Conservation (phyloP, 2,888 invertebrate species). For the Agelastica alni region DNA sequence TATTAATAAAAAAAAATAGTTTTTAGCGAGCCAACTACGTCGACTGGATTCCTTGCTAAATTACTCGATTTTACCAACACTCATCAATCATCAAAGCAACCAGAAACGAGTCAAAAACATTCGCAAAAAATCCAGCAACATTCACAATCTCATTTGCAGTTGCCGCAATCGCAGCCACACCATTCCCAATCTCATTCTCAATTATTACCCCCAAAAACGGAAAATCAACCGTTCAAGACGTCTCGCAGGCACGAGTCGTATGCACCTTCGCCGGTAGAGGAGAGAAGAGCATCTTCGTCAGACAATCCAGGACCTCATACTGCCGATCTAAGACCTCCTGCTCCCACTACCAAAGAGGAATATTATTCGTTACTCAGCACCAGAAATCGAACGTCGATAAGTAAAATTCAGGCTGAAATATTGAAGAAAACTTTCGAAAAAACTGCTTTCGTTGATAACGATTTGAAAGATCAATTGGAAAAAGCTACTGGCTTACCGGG, state of each 20-base stretch:
- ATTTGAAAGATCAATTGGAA: constrained; percentile 23
- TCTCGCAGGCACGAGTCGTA: too few relatives aligned
- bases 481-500: constrained; percentile 26
- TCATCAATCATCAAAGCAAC: constrained; percentile 4
- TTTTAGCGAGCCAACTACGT: constrained; percentile 13
- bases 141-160: not conserved
- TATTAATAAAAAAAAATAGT: constrained; percentile 10
- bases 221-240: too few relatives aligned
- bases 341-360: constrained; percentile 1
- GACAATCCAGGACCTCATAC: too few relatives aligned
- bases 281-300: not conserved
- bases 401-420: constrained; percentile 22
- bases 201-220: not conserved
- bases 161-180: not conserved
- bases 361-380: not conserved
- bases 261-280: not conserved
- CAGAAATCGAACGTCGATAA: constrained; percentile 27
- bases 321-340: not conserved
- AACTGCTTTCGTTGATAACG: constrained; percentile 21
- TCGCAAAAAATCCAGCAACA: constrained; percentile 1
- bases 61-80: constrained; percentile 10
- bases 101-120: constrained; percentile 3
- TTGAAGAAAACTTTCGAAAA: constrained; percentile 25
- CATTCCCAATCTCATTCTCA: not conserved
- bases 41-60: constrained; percentile 3